Conservation (phyloP, 2,888 invertebrate genomes). For the Smittia aterrima region DNA sequence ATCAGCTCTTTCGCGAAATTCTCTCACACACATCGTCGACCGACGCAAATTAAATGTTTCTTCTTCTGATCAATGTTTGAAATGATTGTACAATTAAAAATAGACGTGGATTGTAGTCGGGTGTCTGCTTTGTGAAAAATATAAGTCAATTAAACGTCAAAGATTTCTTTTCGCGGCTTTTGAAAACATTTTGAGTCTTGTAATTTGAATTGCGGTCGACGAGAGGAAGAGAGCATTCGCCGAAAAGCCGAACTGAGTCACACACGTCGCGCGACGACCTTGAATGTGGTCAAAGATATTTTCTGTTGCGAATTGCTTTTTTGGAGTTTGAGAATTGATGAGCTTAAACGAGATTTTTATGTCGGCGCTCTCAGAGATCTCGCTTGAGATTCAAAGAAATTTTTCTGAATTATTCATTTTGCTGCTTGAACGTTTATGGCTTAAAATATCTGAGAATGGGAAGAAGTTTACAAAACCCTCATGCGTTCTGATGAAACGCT, state of each 20-base stretch:
- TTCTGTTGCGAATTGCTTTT: background rate
- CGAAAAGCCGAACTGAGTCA: no score
- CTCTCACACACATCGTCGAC: background rate
- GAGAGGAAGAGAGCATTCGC: no score
- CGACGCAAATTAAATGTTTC: background rate
- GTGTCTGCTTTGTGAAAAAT: background rate
- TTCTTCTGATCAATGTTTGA: background rate
- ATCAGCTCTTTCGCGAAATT: background rate
- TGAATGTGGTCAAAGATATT: background rate
- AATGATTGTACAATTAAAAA: background rate
- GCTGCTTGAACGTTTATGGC: no score
- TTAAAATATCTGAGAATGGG: no score
- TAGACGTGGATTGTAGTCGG: background rate
- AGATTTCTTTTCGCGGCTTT: background rate
- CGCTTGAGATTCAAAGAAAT: background rate
- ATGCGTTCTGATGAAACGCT: no score
- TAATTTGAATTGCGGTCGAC: no score
- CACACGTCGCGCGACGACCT: background rate
- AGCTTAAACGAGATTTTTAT: conserved; percentile 4
- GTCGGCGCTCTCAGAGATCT: background rate
- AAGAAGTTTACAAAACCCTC: no score
- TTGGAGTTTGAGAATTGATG: background rate
- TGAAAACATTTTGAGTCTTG: no score
- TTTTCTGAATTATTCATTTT: background rate
- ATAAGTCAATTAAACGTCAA: conserved; percentile 10